Evolutionary conservation across 2,797 vertebrate species (phyloP).

Genomic region (Capromys pilorides): DNA sequence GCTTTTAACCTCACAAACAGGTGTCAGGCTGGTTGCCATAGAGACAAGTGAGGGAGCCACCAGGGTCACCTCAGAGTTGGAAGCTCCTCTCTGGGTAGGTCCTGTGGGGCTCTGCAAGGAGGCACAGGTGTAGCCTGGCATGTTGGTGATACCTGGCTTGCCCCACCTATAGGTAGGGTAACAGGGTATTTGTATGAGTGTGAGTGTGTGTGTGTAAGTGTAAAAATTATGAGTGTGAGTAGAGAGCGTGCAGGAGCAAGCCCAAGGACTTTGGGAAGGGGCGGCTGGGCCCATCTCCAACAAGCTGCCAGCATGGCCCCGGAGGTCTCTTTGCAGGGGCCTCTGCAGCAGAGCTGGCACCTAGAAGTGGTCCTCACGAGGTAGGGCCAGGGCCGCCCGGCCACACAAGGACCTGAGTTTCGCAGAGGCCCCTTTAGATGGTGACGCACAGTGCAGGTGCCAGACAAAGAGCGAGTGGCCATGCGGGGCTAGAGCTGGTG

Average conservation of each 20-base stretch:
- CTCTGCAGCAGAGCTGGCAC: not conserved
- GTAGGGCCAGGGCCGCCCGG: not conserved
- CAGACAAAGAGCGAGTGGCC: not conserved
- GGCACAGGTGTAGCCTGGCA: not conserved
- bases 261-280: not conserved
- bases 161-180: not conserved
- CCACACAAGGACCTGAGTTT: not conserved
- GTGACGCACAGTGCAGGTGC: accelerated
- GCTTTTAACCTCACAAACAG: constrained; percentile 24
- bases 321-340: too few species aligned
- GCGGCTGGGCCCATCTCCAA: not conserved
- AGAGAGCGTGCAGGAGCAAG: not conserved
- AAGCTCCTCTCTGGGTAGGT: constrained; percentile 31
- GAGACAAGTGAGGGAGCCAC: not conserved
- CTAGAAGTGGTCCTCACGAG: not conserved
- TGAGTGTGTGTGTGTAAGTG: not conserved
- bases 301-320: not conserved
- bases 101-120: not conserved
- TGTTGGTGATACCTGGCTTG: not conserved
- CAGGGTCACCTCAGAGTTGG: constrained; percentile 37
- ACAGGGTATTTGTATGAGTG: not conserved
- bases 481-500: accelerated
- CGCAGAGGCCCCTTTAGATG: not conserved
- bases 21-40: constrained; percentile 57
- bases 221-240: not conserved